A percentile compares a stretch with the other conserved stretches of the same genome.
phyloP scores from a whole-genome alignment of 2,888 invertebrate species.

The Standfussiana lucernea region DNA sequence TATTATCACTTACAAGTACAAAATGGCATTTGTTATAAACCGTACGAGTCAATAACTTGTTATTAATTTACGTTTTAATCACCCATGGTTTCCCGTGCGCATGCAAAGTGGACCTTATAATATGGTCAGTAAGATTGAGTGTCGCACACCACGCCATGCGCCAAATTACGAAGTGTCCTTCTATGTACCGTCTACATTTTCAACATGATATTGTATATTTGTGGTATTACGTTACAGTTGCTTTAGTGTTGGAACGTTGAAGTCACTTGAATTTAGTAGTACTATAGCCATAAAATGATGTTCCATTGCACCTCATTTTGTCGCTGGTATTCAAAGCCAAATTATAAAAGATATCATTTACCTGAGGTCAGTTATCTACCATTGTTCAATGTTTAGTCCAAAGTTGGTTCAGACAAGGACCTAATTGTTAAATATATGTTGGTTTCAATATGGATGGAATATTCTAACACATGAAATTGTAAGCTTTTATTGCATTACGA shows the following conservation, averaged over 20 bases:
- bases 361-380: conserved; percentile 6
- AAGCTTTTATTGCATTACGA: conserved; percentile 45
- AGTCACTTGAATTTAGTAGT: conserved; percentile 9
- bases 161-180: conserved; percentile 48
- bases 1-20: conserved; percentile 57
- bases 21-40: conserved; percentile 35
- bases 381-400: conserved; percentile 16
- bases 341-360: conserved; percentile 18
- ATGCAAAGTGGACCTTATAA: neutral
- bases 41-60: conserved; percentile 4
- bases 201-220: conserved; percentile 32
- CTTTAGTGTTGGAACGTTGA: conserved; percentile 12
- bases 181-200: conserved; percentile 32
- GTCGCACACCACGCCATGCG: conserved; percentile 5
- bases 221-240: conserved; percentile 18
- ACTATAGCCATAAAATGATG: conserved; percentile 52
- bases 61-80: conserved; percentile 11
- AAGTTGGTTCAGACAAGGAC: conserved; percentile 26
- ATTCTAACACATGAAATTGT: conserved; percentile 26
- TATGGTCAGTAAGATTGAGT: neutral
- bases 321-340: conserved; percentile 24
- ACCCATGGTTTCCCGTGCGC: neutral
- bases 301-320: conserved; percentile 35
- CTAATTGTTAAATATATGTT: conserved; percentile 26
- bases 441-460: conserved; percentile 13